Conservation (phyloP, 2,113 vertebrate species). For the Cepphus grylle region DNA sequence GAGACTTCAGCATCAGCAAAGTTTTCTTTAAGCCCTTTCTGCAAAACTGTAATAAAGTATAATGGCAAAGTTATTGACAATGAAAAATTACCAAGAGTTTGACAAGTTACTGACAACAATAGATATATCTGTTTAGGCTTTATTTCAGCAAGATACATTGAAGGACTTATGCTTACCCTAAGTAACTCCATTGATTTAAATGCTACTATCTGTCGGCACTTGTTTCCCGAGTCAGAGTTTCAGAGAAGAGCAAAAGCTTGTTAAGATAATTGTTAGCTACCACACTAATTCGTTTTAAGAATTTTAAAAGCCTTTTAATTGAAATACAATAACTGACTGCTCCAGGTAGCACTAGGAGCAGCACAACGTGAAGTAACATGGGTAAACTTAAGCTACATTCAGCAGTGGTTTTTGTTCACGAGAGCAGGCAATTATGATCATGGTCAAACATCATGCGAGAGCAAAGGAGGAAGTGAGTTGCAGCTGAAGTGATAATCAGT, state of each 20-base stretch:
- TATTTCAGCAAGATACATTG: background rate
- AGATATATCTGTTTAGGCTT: background rate
- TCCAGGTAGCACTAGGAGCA: background rate
- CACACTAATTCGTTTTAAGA: background rate
- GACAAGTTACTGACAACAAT: background rate
- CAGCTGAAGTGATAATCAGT: background rate
- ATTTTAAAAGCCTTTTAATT: background rate
- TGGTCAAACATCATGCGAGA: background rate
- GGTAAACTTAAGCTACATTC: background rate
- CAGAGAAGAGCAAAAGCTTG: background rate
- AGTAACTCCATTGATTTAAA: background rate
- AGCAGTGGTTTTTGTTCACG: background rate
- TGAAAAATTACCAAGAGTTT: background rate
- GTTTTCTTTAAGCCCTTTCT: constrained; percentile 85
- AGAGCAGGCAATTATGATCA: background rate
- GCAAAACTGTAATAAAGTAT: constrained; percentile 77
- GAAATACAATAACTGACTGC: background rate
- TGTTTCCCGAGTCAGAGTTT: background rate
- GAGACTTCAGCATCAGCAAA: constrained; percentile 88
- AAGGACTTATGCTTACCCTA: background rate
- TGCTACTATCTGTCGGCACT: background rate
- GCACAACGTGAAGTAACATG: background rate
- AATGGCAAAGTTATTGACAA: background rate
- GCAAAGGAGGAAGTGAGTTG: background rate
- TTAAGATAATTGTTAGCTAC: background rate